A percentile compares a stretch with the other conserved stretches of the same genome.
Evolutionary conservation across 2,113 vertebrate species (phyloP).

Genomic region (Tympanuchus pallidicinctus): DNA sequence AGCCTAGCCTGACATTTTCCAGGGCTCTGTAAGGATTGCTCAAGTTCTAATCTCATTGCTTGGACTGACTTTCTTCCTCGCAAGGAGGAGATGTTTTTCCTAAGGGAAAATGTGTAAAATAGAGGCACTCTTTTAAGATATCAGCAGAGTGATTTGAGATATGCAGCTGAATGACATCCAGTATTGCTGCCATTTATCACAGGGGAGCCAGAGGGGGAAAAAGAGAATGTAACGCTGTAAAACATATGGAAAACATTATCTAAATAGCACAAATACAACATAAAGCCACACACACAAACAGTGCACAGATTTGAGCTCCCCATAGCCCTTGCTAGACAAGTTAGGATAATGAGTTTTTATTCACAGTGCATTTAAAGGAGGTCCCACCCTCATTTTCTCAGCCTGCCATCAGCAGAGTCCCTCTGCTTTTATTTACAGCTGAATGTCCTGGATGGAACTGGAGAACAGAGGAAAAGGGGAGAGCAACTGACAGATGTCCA

Average conservation of each 20-base stretch:
- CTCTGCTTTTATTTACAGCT: neutral
- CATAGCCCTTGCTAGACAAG: neutral
- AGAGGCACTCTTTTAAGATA: neutral
- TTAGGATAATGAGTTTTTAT: neutral
- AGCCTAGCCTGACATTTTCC: neutral
- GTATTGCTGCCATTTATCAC: neutral
- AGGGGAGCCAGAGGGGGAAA: neutral
- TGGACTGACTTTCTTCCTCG: neutral
- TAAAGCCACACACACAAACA: neutral
- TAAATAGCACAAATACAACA: constrained; percentile 29
- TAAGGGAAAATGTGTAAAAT: neutral
- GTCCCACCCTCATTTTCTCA: neutral
- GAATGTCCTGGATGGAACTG: neutral
- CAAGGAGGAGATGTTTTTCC: neutral
- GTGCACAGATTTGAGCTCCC: neutral
- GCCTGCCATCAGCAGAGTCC: neutral
- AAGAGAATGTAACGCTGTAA: neutral
- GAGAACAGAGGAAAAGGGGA: neutral
- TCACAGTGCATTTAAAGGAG: neutral
- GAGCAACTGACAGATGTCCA: neutral
- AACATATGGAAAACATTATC: constrained; percentile 41
- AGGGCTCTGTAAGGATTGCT: neutral
- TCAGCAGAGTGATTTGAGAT: neutral
- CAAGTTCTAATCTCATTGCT: neutral
- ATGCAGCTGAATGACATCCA: neutral